These are phyloP conservation scores for Melieria picta DNA, from an alignment of 2,888 invertebrate genomes.

Conservation along the genomic window DNA sequence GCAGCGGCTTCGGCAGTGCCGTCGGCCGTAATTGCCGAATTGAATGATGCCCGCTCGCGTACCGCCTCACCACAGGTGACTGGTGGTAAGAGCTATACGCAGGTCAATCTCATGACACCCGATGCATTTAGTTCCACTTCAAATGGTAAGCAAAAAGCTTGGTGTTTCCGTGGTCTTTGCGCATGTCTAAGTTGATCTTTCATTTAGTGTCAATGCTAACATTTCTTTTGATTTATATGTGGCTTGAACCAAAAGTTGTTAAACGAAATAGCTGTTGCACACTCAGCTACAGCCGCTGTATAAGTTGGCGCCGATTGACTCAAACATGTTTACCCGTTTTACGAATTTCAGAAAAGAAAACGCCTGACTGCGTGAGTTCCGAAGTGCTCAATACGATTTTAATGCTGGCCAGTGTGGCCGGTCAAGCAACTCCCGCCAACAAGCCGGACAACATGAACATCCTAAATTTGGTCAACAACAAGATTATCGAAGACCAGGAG, in stretches of 20 bases:
- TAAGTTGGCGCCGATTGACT: background rate
- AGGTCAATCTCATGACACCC: slow-evolving; percentile 84
- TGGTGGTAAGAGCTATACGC: slow-evolving; percentile 56
- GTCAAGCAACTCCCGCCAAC: slow-evolving; percentile 47
- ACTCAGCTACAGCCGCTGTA: too few relatives aligned
- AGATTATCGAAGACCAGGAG: slow-evolving; percentile 63
- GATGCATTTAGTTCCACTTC: slow-evolving; percentile 78
- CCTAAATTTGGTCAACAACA: slow-evolving; percentile 63
- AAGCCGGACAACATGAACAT: slow-evolving; percentile 58
- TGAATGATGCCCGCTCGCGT: slow-evolving; percentile 43
- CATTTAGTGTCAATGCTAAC: slow-evolving; percentile 5
- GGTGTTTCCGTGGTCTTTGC: too few relatives aligned
- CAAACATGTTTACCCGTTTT: slow-evolving; percentile 10
- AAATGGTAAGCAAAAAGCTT: slow-evolving; percentile 31
- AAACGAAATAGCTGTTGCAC: too few relatives aligned
- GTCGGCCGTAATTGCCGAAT: slow-evolving; percentile 47
- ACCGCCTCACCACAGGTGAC: slow-evolving; percentile 55
- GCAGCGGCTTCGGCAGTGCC: slow-evolving; percentile 50
- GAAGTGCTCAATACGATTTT: slow-evolving; percentile 64
- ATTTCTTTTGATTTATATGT: background rate
- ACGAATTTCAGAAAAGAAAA: slow-evolving; percentile 48
- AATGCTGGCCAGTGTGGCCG: slow-evolving; percentile 64
- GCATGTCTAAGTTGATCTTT: background rate
- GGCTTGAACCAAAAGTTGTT: too few relatives aligned
- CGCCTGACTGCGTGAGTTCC: slow-evolving; percentile 59